Evolutionary conservation across 2,888 invertebrate genomes (phyloP), one percentile per base, ranked within the genome.

Genomic region (Conchocele bisecta): DNA sequence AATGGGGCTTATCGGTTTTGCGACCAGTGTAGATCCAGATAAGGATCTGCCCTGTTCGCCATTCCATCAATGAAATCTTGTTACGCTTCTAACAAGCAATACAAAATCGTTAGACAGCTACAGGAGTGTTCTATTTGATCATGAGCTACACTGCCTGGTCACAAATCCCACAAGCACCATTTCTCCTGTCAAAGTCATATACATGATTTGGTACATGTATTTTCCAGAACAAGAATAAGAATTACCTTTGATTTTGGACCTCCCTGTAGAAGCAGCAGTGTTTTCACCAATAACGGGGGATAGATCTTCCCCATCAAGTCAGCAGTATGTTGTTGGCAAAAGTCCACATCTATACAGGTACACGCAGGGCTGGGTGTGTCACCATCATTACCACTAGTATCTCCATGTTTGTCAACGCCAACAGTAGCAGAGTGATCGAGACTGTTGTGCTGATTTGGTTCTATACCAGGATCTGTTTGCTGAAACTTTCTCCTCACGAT

Each of bases 181-280:
- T n/a, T n/a, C n/a, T n/a, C n/a, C n/a, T n/a, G n/a, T n/a, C n/a
- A n/a, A n/a, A n/a, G n/a, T n/a, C n/a, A n/a, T n/a, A n/a, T n/a
- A n/a, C n/a, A n/a, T n/a, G n/a, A n/a, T n/a, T n/a, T n/a, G n/a
- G n/a, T n/a, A n/a, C n/a, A n/a, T n/a, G n/a, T n/a, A 35, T n/a
- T 42, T 42, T 42, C 42, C 22, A 6, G n/a, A 17, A 42, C 22
- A 11, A 42, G 7, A 22, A n/a, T 22, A 17, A 15, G 13, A 11
- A n/a, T 41, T 39, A 77, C 77, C 67, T 67, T 74, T 7, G 50
- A 24, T 54, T 48, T 67, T 31, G 86, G 80, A 11, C 83, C 86
- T 63, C 89, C 88, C 75, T 91, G 93, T 35, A 95, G 91, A 44
- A 94, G 91, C 91, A 95, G 92, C n/a, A 95, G 91, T 88, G 95